These are phyloP conservation scores for Doryteuthis pealeii DNA, from an alignment of 1,140 invertebrate species.

Conservation along the genomic window DNA sequence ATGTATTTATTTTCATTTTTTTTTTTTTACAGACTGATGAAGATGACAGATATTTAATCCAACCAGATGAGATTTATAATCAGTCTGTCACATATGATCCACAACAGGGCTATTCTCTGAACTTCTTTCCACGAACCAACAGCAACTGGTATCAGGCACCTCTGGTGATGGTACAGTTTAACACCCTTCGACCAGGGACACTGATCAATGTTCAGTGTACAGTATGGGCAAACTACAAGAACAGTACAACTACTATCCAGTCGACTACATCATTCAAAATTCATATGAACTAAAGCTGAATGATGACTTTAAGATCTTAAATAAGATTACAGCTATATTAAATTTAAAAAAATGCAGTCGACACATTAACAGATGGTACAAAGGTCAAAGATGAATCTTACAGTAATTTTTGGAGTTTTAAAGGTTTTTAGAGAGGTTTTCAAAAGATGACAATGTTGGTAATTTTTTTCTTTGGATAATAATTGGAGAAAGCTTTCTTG, in stretches of 20 bases:
- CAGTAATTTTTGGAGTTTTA: no score
- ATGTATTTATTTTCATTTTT: no score
- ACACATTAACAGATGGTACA: no score
- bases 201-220: neutral
- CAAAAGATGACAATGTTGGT: no score
- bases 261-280: neutral
- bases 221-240: slow-evolving; percentile 2
- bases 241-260: neutral
- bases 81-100: neutral
- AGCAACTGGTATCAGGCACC: neutral
- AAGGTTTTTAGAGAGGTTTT: no score
- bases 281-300: neutral
- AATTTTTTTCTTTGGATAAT: no score
- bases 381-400: no score
- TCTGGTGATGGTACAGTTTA: neutral
- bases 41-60: neutral
- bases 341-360: no score
- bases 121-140: neutral
- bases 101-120: neutral
- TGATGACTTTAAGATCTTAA: no score
- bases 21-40: neutral
- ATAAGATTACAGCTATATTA: no score
- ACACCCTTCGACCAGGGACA: neutral
- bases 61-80: neutral
- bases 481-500: no score